phyloP scores from a whole-genome alignment of 2,797 vertebrate species.

The Oreochromis grahami region DNA sequence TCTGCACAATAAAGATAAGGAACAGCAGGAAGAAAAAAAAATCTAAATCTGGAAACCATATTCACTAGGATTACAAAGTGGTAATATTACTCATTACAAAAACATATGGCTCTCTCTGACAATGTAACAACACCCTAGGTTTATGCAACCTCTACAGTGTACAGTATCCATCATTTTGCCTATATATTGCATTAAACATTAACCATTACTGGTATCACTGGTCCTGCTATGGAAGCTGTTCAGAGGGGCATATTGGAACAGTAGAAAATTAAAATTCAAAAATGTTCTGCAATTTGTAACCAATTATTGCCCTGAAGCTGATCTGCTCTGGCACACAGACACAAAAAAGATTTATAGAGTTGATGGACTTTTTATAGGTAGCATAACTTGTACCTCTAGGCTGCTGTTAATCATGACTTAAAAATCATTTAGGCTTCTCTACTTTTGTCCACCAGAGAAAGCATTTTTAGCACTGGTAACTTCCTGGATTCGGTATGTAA shows the following conservation, averaged over 20 bases:
- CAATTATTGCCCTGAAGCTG: not conserved
- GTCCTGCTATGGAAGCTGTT: not conserved
- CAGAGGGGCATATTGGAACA: not conserved
- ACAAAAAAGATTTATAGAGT: not conserved
- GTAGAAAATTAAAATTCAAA: not conserved
- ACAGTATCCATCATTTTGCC: not conserved
- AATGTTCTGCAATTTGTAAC: not conserved
- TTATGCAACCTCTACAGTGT: not conserved
- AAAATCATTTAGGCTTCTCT: not conserved
- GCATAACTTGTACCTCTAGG: not conserved
- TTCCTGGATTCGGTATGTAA: not conserved
- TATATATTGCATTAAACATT: not conserved
- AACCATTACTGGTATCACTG: not conserved
- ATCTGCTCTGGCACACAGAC: not conserved
- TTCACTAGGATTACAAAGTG: not conserved
- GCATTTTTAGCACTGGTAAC: not conserved
- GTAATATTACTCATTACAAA: not conserved
- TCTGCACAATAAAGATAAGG: not conserved
- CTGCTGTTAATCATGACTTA: not conserved
- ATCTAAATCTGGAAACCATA: not conserved
- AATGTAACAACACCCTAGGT: not conserved
- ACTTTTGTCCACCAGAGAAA: not conserved
- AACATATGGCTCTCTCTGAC: not conserved
- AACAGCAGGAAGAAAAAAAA: not conserved
- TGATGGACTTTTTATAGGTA: not conserved